phyloP scores from a whole-genome alignment of 2,113 vertebrate species.

The Dicaeum eximium region DNA sequence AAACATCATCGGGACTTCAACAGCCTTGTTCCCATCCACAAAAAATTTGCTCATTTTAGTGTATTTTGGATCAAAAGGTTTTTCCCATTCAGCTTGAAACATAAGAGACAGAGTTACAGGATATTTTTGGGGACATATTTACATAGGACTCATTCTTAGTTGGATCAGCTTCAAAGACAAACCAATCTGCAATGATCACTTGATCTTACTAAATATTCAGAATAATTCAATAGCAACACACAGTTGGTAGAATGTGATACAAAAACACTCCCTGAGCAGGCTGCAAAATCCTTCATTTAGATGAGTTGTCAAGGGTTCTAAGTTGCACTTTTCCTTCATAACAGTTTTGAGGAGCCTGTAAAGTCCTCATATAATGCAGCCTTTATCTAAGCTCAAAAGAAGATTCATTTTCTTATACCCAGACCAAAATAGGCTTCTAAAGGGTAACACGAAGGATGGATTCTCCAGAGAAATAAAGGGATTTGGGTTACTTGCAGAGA shows the following conservation, averaged over 20 bases:
- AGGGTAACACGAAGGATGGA: background rate
- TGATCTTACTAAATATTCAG: background rate
- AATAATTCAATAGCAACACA: background rate
- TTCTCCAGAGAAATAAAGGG: background rate
- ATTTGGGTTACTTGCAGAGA: background rate
- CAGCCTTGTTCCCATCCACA: conserved; percentile 16
- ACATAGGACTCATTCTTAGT: background rate
- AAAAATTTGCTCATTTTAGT: conserved; percentile 56
- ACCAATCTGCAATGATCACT: background rate
- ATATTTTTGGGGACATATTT: background rate
- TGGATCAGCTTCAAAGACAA: background rate
- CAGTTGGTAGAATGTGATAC: background rate
- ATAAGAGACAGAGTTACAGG: conserved; percentile 20
- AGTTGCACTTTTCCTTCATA: background rate
- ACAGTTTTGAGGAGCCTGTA: background rate
- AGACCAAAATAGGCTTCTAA: background rate
- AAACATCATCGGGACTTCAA: conserved; percentile 60
- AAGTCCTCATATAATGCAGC: background rate
- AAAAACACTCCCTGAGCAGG: background rate
- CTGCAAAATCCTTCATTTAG: background rate
- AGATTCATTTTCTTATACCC: background rate
- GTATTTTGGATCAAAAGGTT: conserved; percentile 50
- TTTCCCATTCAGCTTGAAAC: conserved; percentile 65
- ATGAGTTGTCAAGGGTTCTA: background rate
- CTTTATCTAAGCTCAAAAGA: background rate